Evolutionary conservation across 2,113 vertebrate genomes (phyloP).

Genomic region (Pelobates fuscus): DNA sequence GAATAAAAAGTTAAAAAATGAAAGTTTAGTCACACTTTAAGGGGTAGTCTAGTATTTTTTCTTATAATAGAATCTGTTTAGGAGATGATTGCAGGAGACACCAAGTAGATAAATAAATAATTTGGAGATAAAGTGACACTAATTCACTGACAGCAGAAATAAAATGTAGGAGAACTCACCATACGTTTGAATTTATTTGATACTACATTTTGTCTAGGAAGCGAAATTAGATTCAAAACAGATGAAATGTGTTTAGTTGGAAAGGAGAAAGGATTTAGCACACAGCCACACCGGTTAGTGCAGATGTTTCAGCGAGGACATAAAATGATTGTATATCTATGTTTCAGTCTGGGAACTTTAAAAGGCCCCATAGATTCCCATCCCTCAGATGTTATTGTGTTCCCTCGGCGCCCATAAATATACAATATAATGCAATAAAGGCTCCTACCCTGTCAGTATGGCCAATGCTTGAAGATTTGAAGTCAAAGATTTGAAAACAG

Average conservation of each 20-base stretch:
- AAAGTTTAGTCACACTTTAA: no score
- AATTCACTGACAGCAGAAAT: constrained; percentile 3
- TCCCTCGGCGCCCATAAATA: constrained; percentile 43
- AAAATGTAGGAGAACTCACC: neutral
- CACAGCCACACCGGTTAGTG: constrained; percentile 1
- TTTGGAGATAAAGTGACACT: constrained; percentile 23
- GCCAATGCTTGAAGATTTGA: neutral
- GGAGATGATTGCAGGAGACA: neutral
- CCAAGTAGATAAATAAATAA: constrained; percentile 4
- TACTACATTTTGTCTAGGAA: constrained; percentile 18
- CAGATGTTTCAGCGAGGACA: constrained; percentile 42
- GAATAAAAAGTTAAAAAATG: no score
- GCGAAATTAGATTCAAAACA: constrained; percentile 36
- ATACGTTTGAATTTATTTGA: constrained; percentile 25
- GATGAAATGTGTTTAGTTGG: constrained; percentile 40
- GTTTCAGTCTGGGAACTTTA: constrained; percentile 8
- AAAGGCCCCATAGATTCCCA: constrained; percentile 34
- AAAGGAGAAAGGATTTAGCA: neutral
- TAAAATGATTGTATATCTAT: constrained; percentile 43
- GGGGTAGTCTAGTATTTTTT: no score
- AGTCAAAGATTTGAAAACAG: constrained; percentile 23
- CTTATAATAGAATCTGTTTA: neutral
- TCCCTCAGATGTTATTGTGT: constrained; percentile 42
- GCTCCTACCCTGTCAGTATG: neutral
- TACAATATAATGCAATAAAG: constrained; percentile 42